Evolutionary conservation across 2,797 vertebrate species (phyloP), one percentile per base, ranked within the genome.

Genomic region (Sciurus vulgaris): DNA sequence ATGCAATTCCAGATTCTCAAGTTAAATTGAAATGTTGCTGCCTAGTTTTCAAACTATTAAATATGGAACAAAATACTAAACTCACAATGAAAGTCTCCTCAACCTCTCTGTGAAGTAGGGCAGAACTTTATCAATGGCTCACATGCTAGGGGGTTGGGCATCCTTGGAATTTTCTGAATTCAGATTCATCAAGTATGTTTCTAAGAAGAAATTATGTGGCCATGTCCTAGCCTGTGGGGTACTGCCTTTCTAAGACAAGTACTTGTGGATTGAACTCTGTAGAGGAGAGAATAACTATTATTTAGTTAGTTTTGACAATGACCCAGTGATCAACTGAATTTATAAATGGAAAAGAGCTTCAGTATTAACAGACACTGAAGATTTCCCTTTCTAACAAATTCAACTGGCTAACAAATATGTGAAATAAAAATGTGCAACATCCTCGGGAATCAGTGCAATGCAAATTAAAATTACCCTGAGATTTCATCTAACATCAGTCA

Each of bases 41-140:
- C 41, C 30, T 79, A 14, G 59, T 89, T 41, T 94, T 79, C 33
- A 79, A 56, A 24, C 22, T 28, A 4, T 77, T 95, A 73, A 56
- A 86, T 24, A 26, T 73, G 78, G 15, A 84, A 44, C 13, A 65
- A 89, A 93, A 73, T 63, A 61, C 1, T 35, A 44, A 73, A 51
- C 35, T 86, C 30, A 85, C 92, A 72, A 65, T 87, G 61, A 88
- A 65, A 69, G 18, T 81, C 49, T 88, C 84, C 28, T 73, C 41
- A 35, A 49, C 0, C 47, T 76, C 2, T 30, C 7, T 76, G 10
- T 69, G 90, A 47, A 51, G 2, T 92, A 35, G 14, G 30, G 4
- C 6, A 70, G 38, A 61, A 61, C n/a, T 93, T 88, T 38, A 47
- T 78, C 73, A 78, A 0, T 88, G 20, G 26, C 9, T 95, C 82